A percentile compares a stretch with the other conserved stretches of the same genome.
Evolutionary conservation across 2,888 invertebrate genomes (phyloP).

Genomic region (Venustoraphidia nigricollis): DNA sequence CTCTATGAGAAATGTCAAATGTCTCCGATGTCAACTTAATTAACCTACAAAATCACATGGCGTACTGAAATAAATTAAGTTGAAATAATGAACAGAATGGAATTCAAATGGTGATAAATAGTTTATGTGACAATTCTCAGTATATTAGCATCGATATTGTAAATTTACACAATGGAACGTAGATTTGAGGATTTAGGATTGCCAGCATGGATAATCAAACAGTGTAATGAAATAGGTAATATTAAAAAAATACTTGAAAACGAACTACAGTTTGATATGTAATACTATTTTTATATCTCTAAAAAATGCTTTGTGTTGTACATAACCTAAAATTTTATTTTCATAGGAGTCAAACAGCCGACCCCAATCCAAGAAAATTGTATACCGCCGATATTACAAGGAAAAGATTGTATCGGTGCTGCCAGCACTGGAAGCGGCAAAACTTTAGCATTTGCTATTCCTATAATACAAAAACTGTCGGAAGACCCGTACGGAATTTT

Average conservation of each 20-base stretch:
- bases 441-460: slow-evolving; percentile 92
- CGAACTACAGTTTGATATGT: slow-evolving; percentile 4
- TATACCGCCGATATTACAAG: slow-evolving; percentile 59
- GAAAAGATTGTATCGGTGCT: slow-evolving; percentile 84
- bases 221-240: slow-evolving; percentile 51
- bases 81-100: too few relatives aligned
- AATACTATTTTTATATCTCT: too few relatives aligned
- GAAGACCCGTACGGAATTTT: slow-evolving; percentile 95
- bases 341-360: slow-evolving; percentile 54
- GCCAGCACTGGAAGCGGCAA: slow-evolving; percentile 98
- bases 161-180: too few relatives aligned
- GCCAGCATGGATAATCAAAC: slow-evolving; percentile 59
- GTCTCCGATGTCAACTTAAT: too few relatives aligned
- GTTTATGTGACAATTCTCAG: too few relatives aligned
- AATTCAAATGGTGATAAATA: too few relatives aligned
- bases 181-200: slow-evolving; percentile 44
- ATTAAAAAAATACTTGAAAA: not conserved
- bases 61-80: too few relatives aligned
- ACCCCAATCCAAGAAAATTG: slow-evolving; percentile 74
- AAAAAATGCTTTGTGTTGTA: too few relatives aligned
- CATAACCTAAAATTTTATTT: slow-evolving; percentile 10
- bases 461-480: slow-evolving; percentile 78
- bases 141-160: too few relatives aligned
- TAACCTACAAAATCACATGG: too few relatives aligned
- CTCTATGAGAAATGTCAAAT: too few relatives aligned